A percentile compares a stretch with the other conserved stretches of the same genome.
phyloP scores from a whole-genome alignment of 2,113 vertebrate species.

The Myotis davidii region DNA sequence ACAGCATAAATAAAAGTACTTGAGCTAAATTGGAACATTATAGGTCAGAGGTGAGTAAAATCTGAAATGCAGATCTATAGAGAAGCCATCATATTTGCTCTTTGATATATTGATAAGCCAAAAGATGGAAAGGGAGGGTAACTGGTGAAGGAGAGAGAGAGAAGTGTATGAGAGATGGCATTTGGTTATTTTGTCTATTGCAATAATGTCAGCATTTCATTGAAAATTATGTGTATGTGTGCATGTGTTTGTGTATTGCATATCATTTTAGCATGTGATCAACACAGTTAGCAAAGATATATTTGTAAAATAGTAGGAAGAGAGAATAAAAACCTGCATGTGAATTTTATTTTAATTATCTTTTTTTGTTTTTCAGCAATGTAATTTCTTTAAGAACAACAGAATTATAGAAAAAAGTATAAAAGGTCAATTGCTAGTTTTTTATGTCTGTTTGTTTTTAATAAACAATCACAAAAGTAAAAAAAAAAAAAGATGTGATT shows the following conservation, averaged over 20 bases:
- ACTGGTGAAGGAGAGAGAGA: background rate
- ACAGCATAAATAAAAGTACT: constrained; percentile 83
- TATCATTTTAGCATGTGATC: background rate
- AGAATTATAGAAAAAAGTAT: background rate
- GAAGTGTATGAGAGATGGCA: background rate
- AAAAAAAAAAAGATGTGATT: background rate
- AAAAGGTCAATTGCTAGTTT: background rate
- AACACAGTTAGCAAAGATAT: background rate
- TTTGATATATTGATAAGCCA: constrained; percentile 74
- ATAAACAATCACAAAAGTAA: background rate
- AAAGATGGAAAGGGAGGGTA: background rate
- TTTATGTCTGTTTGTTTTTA: background rate
- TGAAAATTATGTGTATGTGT: background rate
- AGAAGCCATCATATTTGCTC: constrained; percentile 57
- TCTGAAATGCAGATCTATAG: constrained; percentile 74
- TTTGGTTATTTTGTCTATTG: constrained; percentile 73
- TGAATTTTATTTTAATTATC: constrained; percentile 37
- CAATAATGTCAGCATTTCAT: constrained; percentile 65
- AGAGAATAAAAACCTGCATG: background rate
- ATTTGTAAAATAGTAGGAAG: background rate
- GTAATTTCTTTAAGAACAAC: background rate
- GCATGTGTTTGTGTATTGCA: background rate
- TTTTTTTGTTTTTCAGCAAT: background rate
- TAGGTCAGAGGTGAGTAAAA: constrained; percentile 84
- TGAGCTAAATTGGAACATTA: constrained; percentile 82